phyloP scores from a whole-genome alignment of 2,113 vertebrate genomes.

The Agelaius tricolor region DNA sequence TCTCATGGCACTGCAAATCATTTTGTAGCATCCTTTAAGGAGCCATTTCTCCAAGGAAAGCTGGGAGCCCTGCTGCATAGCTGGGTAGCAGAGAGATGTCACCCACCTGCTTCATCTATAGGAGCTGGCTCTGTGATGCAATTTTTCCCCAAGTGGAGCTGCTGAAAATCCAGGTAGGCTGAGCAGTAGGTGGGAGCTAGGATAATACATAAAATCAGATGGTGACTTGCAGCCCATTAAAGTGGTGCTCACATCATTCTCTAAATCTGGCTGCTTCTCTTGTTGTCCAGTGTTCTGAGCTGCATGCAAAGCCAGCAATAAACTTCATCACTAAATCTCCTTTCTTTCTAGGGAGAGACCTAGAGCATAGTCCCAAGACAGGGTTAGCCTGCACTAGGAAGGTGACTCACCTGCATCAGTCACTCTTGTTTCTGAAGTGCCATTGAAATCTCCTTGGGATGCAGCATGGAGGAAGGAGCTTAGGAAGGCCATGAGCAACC shows the following conservation, averaged over 20 bases:
- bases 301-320: neutral
- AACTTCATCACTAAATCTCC: neutral
- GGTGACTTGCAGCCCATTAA: neutral
- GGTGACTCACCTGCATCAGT: neutral
- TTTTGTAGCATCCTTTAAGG: neutral
- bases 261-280: neutral
- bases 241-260: neutral
- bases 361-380: neutral
- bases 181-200: neutral
- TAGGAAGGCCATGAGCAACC: neutral
- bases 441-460: neutral
- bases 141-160: neutral
- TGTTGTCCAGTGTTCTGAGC: neutral
- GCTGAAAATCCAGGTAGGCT: neutral
- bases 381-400: neutral
- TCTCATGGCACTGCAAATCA: neutral
- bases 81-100: neutral
- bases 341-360: neutral
- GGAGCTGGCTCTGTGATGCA: neutral
- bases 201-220: neutral
- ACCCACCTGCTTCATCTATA: rapidly evolving
- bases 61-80: neutral
- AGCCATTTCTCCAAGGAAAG: neutral
- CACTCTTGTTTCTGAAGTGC: neutral
- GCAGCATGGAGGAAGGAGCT: neutral